Evolutionary conservation across 2,113 vertebrate species (phyloP).

Genomic region (Laticauda colubrina): DNA sequence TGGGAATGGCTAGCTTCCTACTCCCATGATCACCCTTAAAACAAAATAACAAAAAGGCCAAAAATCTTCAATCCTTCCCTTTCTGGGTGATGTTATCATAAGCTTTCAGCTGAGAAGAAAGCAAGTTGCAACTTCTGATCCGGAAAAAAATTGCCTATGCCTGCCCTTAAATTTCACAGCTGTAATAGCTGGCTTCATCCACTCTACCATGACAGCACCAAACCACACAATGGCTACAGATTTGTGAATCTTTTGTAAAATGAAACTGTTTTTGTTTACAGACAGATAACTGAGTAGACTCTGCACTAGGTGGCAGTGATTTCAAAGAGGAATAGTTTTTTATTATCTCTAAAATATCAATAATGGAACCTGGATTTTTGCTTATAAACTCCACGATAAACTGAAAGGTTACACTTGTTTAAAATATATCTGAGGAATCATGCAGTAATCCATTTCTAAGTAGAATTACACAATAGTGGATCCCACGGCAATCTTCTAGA

Average conservation of each 20-base stretch:
- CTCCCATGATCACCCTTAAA: not conserved
- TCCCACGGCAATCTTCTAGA: not conserved
- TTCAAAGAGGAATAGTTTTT: not conserved
- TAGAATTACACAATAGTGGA: not conserved
- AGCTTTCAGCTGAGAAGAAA: not conserved
- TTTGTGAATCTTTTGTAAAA: not conserved
- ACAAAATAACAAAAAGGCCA: not conserved
- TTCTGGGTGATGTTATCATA: not conserved
- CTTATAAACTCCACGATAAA: not conserved
- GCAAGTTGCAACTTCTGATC: not conserved
- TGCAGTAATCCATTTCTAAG: not conserved
- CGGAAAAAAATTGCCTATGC: not conserved
- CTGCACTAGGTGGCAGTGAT: not conserved
- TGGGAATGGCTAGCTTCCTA: not conserved
- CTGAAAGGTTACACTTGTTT: not conserved
- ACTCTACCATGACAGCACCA: not conserved
- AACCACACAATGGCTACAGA: not conserved
- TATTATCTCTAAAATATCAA: not conserved
- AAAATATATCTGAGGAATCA: not conserved
- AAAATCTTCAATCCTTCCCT: not conserved
- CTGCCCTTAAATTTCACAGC: not conserved
- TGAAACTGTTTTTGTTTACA: not conserved
- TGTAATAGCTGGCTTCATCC: not conserved
- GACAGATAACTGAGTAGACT: not conserved
- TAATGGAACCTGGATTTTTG: not conserved